Evolutionary conservation across 2,113 vertebrate genomes (phyloP).

Genomic region (Xiphophorus hellerii): DNA sequence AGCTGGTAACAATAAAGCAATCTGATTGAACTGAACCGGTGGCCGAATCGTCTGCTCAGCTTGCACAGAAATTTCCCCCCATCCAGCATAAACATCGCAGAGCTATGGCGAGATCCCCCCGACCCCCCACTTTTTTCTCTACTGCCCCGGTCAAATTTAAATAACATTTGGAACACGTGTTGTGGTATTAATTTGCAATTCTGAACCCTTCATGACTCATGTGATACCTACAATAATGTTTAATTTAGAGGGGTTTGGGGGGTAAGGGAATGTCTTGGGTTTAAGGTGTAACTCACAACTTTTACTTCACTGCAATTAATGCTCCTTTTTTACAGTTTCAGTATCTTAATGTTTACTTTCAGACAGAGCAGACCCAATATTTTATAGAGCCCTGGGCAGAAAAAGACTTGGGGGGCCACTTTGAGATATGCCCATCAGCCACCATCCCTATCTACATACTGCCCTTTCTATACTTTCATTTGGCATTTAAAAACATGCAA

Average conservation of each 20-base stretch:
- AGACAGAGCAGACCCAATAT: neutral
- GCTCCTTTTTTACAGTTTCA: slow-evolving; percentile 26
- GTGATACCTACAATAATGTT: slow-evolving; percentile 51
- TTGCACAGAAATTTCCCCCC: slow-evolving; percentile 77
- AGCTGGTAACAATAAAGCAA: slow-evolving; percentile 84
- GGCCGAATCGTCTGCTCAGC: slow-evolving; percentile 79
- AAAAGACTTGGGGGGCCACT: too few species aligned
- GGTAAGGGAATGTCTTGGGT: slow-evolving; percentile 57
- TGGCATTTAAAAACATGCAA: too few species aligned
- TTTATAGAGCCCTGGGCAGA: neutral
- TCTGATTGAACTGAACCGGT: slow-evolving; percentile 78
- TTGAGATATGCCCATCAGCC: too few species aligned
- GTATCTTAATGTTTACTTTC: slow-evolving; percentile 15
- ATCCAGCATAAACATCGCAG: slow-evolving; percentile 81
- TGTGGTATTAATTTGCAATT: slow-evolving; percentile 57
- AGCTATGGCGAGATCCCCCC: slow-evolving; percentile 46
- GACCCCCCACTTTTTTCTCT: slow-evolving; percentile 8
- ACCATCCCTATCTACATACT: too few species aligned
- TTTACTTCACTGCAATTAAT: slow-evolving; percentile 44
- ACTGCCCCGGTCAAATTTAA: slow-evolving; percentile 62
- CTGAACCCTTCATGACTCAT: slow-evolving; percentile 51
- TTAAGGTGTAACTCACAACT: slow-evolving; percentile 68
- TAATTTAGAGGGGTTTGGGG: slow-evolving; percentile 40
- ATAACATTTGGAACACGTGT: slow-evolving; percentile 65
- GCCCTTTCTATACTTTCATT: too few species aligned